Percentiles rank a stretch among this genome's conserved stretches.
These are phyloP conservation scores for Alentia gelatinosa DNA, from an alignment of 2,888 invertebrate species.

Conservation along the genomic window DNA sequence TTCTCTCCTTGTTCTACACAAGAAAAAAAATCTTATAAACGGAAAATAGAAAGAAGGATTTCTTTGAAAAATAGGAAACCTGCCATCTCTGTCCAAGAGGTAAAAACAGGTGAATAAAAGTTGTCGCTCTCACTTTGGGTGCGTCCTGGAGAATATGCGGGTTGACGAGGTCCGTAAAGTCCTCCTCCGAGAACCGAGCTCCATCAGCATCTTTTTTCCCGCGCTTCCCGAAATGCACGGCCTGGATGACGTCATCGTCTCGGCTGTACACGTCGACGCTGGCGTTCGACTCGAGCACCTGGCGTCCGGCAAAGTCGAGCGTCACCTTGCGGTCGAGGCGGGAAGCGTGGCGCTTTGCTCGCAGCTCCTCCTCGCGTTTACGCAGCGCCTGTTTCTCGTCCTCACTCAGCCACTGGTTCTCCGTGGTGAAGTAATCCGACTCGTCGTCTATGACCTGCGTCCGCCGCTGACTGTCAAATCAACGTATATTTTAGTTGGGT, in stretches of 20 bases:
- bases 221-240: slow-evolving; percentile 75
- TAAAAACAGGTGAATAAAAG: too few relatives aligned
- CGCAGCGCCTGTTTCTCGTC: slow-evolving; percentile 86
- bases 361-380: slow-evolving; percentile 86
- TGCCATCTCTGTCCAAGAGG: too few relatives aligned
- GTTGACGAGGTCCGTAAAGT: slow-evolving; percentile 70
- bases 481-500: not conserved
- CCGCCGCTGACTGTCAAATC: slow-evolving; percentile 85
- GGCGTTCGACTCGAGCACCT: slow-evolving; percentile 82
- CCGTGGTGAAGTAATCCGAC: slow-evolving; percentile 91
- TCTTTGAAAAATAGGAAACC: too few relatives aligned
- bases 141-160: slow-evolving; percentile 70
- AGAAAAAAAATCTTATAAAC: too few relatives aligned
- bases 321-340: slow-evolving; percentile 86
- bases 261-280: slow-evolving; percentile 79
- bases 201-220: slow-evolving; percentile 59
- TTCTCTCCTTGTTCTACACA: too few relatives aligned
- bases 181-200: slow-evolving; percentile 52
- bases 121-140: slow-evolving; percentile 72
- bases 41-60: too few relatives aligned
- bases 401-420: slow-evolving; percentile 90
- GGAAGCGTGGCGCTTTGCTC: slow-evolving; percentile 87
- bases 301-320: slow-evolving; percentile 86
- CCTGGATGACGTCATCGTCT: slow-evolving; percentile 77
- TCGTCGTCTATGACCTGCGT: slow-evolving; percentile 94